These are phyloP conservation scores for Scolopax mira DNA, from an alignment of 2,113 vertebrate species.

Conservation along the genomic window DNA sequence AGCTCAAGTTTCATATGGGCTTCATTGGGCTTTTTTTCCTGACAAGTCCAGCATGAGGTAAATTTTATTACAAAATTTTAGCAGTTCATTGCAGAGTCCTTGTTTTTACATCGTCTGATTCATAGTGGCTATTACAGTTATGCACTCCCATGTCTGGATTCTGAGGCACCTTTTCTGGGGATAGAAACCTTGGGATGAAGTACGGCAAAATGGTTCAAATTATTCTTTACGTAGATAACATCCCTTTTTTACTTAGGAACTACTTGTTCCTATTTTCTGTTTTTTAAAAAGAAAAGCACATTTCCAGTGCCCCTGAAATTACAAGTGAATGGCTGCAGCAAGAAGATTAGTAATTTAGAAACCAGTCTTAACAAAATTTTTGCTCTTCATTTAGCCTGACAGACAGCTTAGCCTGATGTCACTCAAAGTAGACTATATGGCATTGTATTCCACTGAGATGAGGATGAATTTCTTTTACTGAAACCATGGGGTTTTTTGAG, in stretches of 20 bases:
- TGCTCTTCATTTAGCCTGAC: not conserved
- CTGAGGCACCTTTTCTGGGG: not conserved
- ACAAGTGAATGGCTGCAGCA: not conserved
- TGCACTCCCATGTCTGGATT: not conserved
- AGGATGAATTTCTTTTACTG: not conserved
- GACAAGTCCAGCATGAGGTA: not conserved
- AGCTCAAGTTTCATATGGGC: not conserved
- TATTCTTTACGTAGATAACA: not conserved
- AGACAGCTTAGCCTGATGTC: not conserved
- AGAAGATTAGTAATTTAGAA: constrained; percentile 39
- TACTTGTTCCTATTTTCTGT: not conserved
- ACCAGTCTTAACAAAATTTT: not conserved
- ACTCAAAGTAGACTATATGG: not conserved
- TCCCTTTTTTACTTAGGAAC: not conserved
- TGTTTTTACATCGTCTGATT: not conserved
- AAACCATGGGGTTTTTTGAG: not conserved
- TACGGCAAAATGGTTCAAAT: not conserved
- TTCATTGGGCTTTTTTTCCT: not conserved
- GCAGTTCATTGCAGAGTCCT: not conserved
- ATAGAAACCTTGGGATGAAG: not conserved
- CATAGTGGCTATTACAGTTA: not conserved
- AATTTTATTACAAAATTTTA: not conserved
- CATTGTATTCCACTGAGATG: constrained; percentile 1
- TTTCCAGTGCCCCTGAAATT: not conserved
- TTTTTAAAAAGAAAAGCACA: not conserved